Percentiles rank a stretch among this genome's conserved stretches.
These are phyloP conservation scores for Microcebus lehilahytsara DNA, from an alignment of 2,113 vertebrate genomes.

Conservation along the genomic window DNA sequence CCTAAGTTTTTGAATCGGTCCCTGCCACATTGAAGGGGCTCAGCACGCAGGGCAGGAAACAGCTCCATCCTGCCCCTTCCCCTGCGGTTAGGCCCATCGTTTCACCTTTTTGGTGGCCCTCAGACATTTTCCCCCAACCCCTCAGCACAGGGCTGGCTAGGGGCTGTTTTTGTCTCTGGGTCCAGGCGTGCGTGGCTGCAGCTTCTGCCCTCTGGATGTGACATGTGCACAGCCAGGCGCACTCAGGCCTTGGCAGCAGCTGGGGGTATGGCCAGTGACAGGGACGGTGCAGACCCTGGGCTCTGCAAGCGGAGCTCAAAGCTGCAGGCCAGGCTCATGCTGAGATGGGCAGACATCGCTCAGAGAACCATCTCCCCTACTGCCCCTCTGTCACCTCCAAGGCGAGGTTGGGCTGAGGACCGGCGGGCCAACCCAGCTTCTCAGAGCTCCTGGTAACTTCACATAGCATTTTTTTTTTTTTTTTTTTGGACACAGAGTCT, in stretches of 20 bases:
- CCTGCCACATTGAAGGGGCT: neutral
- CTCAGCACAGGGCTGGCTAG: too few relatives aligned
- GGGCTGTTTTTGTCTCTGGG: neutral
- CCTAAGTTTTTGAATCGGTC: neutral
- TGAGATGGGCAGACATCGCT: neutral
- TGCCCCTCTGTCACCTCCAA: neutral
- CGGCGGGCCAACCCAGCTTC: neutral
- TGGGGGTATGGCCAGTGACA: neutral
- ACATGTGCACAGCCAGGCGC: neutral
- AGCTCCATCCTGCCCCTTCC: neutral
- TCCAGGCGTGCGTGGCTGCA: neutral
- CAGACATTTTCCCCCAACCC: neutral
- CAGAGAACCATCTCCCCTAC: neutral
- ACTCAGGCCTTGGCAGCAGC: neutral
- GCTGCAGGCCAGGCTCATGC: neutral
- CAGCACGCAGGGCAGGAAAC: neutral
- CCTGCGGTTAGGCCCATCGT: neutral
- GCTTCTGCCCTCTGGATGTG: neutral
- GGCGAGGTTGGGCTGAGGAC: neutral
- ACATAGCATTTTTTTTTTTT: neutral
- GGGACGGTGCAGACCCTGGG: too few relatives aligned
- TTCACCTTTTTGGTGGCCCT: neutral
- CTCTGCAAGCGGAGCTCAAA: neutral
- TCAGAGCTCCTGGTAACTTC: neutral
- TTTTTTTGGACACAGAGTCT: too few relatives aligned